Evolutionary conservation across 2,888 invertebrate genomes (phyloP).

Genomic region (Vesta saturnalis): DNA sequence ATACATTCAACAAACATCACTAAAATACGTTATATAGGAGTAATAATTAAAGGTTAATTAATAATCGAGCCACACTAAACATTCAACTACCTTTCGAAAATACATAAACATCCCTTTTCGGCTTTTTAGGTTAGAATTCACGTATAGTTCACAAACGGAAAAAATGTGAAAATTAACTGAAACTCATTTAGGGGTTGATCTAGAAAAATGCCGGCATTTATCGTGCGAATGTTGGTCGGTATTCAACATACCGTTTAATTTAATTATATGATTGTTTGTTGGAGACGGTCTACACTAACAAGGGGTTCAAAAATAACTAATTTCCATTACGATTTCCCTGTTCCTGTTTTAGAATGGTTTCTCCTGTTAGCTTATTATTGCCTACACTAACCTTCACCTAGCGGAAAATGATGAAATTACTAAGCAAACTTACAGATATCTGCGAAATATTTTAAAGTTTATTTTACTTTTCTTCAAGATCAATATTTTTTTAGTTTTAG

Average conservation of each 20-base stretch:
- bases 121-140: slow-evolving; percentile 52
- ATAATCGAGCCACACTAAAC: slow-evolving; percentile 41
- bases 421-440: slow-evolving; percentile 12
- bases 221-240: slow-evolving; percentile 39
- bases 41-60: slow-evolving; percentile 23
- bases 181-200: slow-evolving; percentile 43
- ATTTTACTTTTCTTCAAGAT: too few relatives aligned
- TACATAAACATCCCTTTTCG: slow-evolving; percentile 49
- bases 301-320: slow-evolving; percentile 58
- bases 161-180: slow-evolving; percentile 54
- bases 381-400: slow-evolving; percentile 23
- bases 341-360: slow-evolving; percentile 48
- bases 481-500: too few relatives aligned
- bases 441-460: background rate
- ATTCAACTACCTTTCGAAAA: slow-evolving; percentile 51
- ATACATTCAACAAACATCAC: slow-evolving; percentile 12
- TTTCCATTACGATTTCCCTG: slow-evolving; percentile 49
- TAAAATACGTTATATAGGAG: slow-evolving; percentile 5
- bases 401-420: slow-evolving; percentile 28
- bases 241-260: slow-evolving; percentile 43
- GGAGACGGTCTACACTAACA: slow-evolving; percentile 49
- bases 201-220: slow-evolving; percentile 35
- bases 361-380: slow-evolving; percentile 33
- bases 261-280: slow-evolving; percentile 33
- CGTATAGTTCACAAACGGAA: slow-evolving; percentile 49